A percentile compares a stretch with the other conserved stretches of the same genome.
phyloP scores from a whole-genome alignment of 2,797 vertebrate genomes.

The Numenius phaeopus region DNA sequence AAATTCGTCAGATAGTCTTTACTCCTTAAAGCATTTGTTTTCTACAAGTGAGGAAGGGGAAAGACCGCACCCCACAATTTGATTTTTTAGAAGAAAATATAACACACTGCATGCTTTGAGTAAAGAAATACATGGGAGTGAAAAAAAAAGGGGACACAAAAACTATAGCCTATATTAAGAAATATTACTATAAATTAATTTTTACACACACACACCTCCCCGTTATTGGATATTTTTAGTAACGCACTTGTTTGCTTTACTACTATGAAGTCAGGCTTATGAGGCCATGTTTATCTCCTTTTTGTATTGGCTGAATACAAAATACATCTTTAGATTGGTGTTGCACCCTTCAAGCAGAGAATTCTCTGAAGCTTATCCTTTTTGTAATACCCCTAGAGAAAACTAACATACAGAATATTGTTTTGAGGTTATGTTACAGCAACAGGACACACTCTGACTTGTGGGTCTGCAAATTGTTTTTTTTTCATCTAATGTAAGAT shows the following conservation, averaged over 20 bases:
- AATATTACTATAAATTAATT: neutral
- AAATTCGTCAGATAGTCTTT: neutral
- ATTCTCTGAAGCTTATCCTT: neutral
- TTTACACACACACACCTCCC: neutral
- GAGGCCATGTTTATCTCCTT: neutral
- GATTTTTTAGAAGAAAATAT: neutral
- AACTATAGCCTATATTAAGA: neutral
- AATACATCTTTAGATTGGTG: neutral
- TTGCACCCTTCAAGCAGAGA: neutral
- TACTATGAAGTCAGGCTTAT: neutral
- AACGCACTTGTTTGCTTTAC: neutral
- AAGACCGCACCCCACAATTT: fast-evolving
- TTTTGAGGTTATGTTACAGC: conserved; percentile 5
- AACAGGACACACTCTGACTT: neutral
- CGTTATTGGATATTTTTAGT: neutral
- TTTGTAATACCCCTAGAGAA: neutral
- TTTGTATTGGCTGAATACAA: neutral
- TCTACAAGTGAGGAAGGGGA: neutral
- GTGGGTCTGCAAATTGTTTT: neutral
- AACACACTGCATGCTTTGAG: neutral
- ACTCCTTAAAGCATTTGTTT: neutral
- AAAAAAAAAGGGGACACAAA: neutral
- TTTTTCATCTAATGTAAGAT: conserved; percentile 32
- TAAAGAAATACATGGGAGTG: neutral
- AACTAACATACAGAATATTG: neutral